These are phyloP conservation scores for Zelostemma sp. DNA, from an alignment of 1,140 invertebrate species.

Conservation along the genomic window DNA sequence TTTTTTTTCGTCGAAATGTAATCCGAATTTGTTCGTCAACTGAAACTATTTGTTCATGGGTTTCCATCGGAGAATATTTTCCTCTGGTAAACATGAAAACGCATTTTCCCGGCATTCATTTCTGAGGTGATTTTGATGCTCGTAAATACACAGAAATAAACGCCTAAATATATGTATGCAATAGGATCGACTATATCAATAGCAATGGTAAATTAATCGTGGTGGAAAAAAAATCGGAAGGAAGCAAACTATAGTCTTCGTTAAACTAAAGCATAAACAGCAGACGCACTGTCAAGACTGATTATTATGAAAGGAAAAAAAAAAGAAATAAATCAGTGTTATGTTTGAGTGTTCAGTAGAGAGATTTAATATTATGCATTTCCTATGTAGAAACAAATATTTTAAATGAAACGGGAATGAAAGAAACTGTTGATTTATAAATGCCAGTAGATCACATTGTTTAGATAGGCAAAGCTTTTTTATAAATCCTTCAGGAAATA, in stretches of 20 bases:
- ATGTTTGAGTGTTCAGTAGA: constrained; percentile 69
- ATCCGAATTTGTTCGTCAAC: too few species aligned
- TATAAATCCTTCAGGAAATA: constrained; percentile 61
- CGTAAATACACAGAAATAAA: constrained; percentile 15
- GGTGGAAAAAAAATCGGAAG: constrained; percentile 17
- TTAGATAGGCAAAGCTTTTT: constrained; percentile 64
- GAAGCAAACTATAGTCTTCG: constrained; percentile 28
- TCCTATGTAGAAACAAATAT: constrained; percentile 63
- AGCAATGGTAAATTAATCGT: constrained; percentile 28
- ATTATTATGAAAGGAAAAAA: constrained; percentile 51
- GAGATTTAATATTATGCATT: constrained; percentile 64
- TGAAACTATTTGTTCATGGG: too few species aligned
- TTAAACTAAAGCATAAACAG: constrained; percentile 32
- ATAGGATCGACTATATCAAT: constrained; percentile 33
- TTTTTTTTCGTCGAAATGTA: too few species aligned
- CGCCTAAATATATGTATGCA: constrained; percentile 45
- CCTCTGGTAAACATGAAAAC: too few species aligned
- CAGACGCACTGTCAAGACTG: constrained; percentile 67
- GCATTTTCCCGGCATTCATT: too few species aligned
- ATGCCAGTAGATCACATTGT: constrained; percentile 62
- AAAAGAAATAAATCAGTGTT: constrained; percentile 61
- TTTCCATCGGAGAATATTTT: too few species aligned
- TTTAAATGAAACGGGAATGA: constrained; percentile 51
- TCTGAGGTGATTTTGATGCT: constrained; percentile 1
- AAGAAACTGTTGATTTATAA: constrained; percentile 61